phyloP scores from a whole-genome alignment of 2,797 vertebrate species.

The Taeniopygia guttata region DNA sequence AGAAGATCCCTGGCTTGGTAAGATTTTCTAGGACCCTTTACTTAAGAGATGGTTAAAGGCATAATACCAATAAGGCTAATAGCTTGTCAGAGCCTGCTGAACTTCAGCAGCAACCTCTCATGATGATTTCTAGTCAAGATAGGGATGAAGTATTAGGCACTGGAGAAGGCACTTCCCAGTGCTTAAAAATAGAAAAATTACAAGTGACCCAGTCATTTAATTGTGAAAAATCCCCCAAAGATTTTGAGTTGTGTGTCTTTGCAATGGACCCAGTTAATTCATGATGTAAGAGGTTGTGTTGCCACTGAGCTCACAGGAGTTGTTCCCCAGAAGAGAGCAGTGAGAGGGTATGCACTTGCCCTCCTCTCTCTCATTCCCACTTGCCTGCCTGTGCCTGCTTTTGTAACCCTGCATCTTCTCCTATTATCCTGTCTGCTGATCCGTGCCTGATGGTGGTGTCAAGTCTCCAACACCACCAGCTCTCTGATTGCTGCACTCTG shows the following conservation, averaged over 20 bases:
- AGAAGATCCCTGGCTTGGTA: not conserved
- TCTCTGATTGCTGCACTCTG: slow-evolving; percentile 50
- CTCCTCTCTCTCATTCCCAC: not conserved
- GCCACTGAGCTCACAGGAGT: not conserved
- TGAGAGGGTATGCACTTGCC: not conserved
- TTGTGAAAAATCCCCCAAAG: not conserved
- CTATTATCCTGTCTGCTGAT: slow-evolving; percentile 70
- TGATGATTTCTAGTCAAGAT: not conserved
- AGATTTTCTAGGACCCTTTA: not conserved
- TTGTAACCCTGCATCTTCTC: slow-evolving; percentile 59
- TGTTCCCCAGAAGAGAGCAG: not conserved
- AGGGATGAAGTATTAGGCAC: not conserved
- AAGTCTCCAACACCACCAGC: slow-evolving; percentile 43
- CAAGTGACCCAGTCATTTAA: not conserved
- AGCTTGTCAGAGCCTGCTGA: not conserved
- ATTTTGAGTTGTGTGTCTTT: not conserved
- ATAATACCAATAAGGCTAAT: not conserved
- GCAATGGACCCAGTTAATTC: not conserved
- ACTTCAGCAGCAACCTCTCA: not conserved
- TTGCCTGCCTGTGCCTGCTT: slow-evolving; percentile 55
- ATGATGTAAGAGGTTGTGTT: not conserved
- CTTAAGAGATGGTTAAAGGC: not conserved
- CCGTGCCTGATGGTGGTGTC: slow-evolving; percentile 58
- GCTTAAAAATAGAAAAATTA: not conserved
- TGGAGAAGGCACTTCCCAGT: not conserved